Conservation (phyloP, 30 jellyfish, hydroid and myxozoan genomes). For the Mastigias papua region DNA sequence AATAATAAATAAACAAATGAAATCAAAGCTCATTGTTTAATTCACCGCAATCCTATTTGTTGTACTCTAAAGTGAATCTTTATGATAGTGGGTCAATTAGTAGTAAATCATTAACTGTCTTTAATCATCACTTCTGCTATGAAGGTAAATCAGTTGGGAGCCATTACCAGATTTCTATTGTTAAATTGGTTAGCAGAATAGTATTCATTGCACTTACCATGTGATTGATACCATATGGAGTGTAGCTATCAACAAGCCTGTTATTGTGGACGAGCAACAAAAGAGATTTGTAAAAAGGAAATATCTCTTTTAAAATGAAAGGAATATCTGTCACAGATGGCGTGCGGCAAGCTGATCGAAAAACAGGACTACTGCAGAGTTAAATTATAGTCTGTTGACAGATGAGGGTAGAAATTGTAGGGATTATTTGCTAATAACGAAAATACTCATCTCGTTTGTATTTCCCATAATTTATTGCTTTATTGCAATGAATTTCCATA, state of each 20-base stretch:
- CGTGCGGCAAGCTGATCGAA: neutral
- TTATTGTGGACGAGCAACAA: neutral
- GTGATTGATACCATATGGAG: slow-evolving; percentile 4
- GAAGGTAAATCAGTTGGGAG: too few relatives aligned
- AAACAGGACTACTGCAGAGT: neutral
- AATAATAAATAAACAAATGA: too few relatives aligned
- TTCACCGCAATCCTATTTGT: too few relatives aligned
- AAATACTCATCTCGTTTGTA: neutral
- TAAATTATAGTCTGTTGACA: neutral
- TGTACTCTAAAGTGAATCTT: too few relatives aligned
- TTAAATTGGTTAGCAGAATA: neutral
- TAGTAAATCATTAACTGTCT: too few relatives aligned
- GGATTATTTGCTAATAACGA: neutral
- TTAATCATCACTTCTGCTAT: too few relatives aligned
- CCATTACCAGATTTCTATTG: neutral
- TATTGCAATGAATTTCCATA: too few relatives aligned
- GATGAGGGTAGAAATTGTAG: neutral
- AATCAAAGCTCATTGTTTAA: too few relatives aligned
- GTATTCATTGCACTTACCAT: neutral
- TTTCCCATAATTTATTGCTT: neutral
- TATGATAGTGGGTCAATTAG: too few relatives aligned
- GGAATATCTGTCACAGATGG: slow-evolving; percentile 7
- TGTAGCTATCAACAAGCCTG: neutral
- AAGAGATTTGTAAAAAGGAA: neutral
- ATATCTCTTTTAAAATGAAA: neutral